Evolutionary conservation across 1,140 invertebrate genomes (phyloP).

Genomic region (Atta colombica): DNA sequence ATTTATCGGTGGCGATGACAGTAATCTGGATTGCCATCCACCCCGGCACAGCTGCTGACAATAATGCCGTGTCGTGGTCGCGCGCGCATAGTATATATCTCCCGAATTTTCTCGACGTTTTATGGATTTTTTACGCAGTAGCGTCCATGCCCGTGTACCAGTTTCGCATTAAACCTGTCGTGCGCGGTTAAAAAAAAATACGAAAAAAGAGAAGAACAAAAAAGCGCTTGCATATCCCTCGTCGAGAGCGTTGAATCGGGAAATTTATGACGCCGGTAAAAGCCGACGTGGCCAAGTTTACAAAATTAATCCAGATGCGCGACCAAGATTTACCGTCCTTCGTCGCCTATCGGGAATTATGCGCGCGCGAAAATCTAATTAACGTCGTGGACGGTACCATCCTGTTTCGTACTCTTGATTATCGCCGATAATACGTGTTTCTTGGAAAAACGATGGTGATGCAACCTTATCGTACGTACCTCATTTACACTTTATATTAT

Average conservation of each 20-base stretch:
- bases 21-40: constrained; percentile 59
- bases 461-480: neutral
- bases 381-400: constrained; percentile 38
- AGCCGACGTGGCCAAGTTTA: constrained; percentile 59
- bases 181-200: constrained; percentile 10
- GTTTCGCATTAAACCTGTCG: constrained; percentile 51
- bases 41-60: constrained; percentile 58
- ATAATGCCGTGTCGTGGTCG: constrained; percentile 39
- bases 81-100: constrained; percentile 54
- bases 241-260: constrained; percentile 27
- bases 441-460: neutral
- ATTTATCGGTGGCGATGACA: constrained; percentile 67
- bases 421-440: constrained; percentile 14
- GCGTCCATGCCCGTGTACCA: constrained; percentile 15
- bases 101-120: constrained; percentile 30
- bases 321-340: constrained; percentile 12
- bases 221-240: constrained; percentile 1
- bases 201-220: neutral
- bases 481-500: neutral
- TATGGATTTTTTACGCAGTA: constrained; percentile 52
- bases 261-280: constrained; percentile 59
- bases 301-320: constrained; percentile 65
- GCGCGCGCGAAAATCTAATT: constrained; percentile 51
- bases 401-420: constrained; percentile 23
- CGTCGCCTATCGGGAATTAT: constrained; percentile 31